Evolutionary conservation across 2,888 invertebrate genomes (phyloP).

Genomic region (Drosophila anomelani): DNA sequence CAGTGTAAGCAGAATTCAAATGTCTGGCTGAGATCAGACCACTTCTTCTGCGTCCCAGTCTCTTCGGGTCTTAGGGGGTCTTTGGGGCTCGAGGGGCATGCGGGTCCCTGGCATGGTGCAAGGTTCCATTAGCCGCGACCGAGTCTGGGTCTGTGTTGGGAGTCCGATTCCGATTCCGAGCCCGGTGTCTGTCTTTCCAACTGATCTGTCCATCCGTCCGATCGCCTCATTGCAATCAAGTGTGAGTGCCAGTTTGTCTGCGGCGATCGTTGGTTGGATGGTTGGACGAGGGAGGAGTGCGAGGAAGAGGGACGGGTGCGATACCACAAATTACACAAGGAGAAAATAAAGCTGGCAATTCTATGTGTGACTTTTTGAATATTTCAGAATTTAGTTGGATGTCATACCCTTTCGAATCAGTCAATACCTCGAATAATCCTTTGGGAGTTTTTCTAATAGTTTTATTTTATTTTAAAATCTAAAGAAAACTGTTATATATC

Average conservation of each 20-base stretch:
- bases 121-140: slow-evolving; percentile 68
- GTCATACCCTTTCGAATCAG: too few relatives aligned
- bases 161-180: slow-evolving; percentile 22
- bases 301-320: slow-evolving; percentile 6
- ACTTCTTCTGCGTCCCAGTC: slow-evolving; percentile 23
- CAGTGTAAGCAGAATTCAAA: slow-evolving; percentile 19
- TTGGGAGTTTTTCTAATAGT: background rate
- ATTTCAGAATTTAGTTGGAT: background rate
- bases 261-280: slow-evolving; percentile 52
- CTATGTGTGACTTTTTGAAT: background rate
- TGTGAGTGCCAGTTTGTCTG: slow-evolving; percentile 79
- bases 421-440: background rate
- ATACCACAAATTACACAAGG: slow-evolving; percentile 26
- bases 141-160: slow-evolving; percentile 30
- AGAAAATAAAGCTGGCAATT: background rate
- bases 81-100: background rate
- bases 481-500: too few relatives aligned
- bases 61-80: background rate
- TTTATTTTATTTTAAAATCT: background rate
- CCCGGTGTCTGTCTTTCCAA: slow-evolving; percentile 13
- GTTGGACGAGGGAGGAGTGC: slow-evolving; percentile 8
- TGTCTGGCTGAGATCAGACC: slow-evolving; percentile 28
- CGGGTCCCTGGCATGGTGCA: slow-evolving; percentile 48
- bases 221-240: slow-evolving; percentile 70
- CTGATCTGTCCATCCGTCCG: slow-evolving; percentile 10